Percentiles rank a stretch among this genome's conserved stretches.
phyloP scores from a whole-genome alignment of 2,888 invertebrate genomes.

The Junonia oenone region DNA sequence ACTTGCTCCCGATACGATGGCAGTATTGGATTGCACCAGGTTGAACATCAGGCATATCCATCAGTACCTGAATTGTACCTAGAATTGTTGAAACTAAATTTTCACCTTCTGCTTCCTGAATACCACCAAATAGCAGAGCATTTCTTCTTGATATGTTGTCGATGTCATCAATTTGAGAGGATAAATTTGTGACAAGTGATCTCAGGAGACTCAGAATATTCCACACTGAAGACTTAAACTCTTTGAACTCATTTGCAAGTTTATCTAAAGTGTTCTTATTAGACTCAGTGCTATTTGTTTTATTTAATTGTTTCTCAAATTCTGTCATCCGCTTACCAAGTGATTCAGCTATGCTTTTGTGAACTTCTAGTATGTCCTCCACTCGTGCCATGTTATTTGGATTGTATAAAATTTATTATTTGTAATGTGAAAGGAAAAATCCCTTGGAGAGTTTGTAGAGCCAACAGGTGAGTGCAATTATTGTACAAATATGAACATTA shows the following conservation, averaged over 20 bases:
- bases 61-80: neutral
- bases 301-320: neutral
- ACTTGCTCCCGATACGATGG: too few species aligned
- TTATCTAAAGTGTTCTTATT: neutral
- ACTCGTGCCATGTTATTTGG: too few species aligned
- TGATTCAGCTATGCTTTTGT: neutral
- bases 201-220: neutral
- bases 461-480: neutral
- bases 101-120: neutral
- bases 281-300: neutral
- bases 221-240: constrained; percentile 1
- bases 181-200: neutral
- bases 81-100: neutral
- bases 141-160: neutral
- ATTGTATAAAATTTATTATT: too few species aligned
- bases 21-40: neutral
- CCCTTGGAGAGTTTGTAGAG: neutral
- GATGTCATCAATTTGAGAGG: neutral
- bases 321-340: neutral
- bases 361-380: neutral
- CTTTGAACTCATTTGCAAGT: neutral
- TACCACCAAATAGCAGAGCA: neutral
- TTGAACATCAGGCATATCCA: neutral
- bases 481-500: neutral
- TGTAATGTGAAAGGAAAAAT: neutral